These are phyloP conservation scores for Megamerina dolium DNA, from an alignment of 2,888 invertebrate genomes.

Conservation along the genomic window DNA sequence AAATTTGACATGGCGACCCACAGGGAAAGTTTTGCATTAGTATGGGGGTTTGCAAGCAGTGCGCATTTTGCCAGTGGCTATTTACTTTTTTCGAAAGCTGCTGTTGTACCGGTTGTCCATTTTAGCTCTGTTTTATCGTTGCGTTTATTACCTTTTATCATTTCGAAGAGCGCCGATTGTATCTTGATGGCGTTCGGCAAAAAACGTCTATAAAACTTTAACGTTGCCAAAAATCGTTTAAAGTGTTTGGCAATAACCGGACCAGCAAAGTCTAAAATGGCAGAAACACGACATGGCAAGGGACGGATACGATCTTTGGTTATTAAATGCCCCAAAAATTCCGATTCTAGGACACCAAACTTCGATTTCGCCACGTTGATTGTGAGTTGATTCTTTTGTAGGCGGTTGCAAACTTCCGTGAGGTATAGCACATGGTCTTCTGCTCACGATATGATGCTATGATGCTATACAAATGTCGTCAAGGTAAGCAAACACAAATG, in stretches of 20 bases:
- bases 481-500: slow-evolving; percentile 8
- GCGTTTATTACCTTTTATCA: too few species aligned
- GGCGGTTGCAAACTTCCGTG: slow-evolving; percentile 4
- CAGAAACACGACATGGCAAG: slow-evolving; percentile 5
- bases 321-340: slow-evolving; percentile 14
- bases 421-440: slow-evolving; percentile 8
- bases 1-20: slow-evolving; percentile 32
- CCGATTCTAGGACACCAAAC: slow-evolving; percentile 7
- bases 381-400: slow-evolving; percentile 2
- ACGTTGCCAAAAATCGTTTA: too few species aligned
- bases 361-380: too few species aligned
- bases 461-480: slow-evolving; percentile 13
- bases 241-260: too few species aligned
- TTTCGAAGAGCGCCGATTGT: too few species aligned
- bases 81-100: too few species aligned
- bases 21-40: slow-evolving; percentile 5
- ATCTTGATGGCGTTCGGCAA: too few species aligned
- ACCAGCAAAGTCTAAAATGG: too few species aligned
- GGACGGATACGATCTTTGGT: slow-evolving; percentile 7
- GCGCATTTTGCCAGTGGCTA: not conserved
- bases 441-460: not conserved
- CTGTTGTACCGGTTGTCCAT: too few species aligned
- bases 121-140: too few species aligned
- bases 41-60: not conserved
- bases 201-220: too few species aligned